phyloP scores from a whole-genome alignment of 1,140 invertebrate genomes.

The Drosophila bipectinata region DNA sequence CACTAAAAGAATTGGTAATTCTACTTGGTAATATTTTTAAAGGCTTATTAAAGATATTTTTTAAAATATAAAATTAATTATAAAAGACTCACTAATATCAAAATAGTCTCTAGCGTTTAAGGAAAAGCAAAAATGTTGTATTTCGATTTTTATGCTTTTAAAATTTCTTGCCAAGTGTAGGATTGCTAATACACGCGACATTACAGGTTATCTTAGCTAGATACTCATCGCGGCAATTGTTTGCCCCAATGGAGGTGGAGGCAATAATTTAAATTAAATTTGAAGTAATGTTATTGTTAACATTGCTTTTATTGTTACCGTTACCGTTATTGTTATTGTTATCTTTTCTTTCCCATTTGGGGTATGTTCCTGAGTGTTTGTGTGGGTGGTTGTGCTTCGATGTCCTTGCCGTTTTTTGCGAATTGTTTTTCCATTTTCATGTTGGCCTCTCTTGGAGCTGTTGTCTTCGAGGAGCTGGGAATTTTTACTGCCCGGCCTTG shows the following conservation, averaged over 20 bases:
- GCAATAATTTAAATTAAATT: constrained; percentile 82
- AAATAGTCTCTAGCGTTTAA: background rate
- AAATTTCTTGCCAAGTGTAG: constrained; percentile 2
- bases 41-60: background rate
- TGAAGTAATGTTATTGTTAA: constrained; percentile 78
- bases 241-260: constrained; percentile 28
- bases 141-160: too few species aligned
- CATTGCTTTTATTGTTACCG: constrained; percentile 68
- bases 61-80: background rate
- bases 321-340: constrained; percentile 74
- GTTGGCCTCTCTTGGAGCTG: constrained; percentile 6
- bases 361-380: background rate
- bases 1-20: background rate
- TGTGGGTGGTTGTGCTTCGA: constrained; percentile 1
- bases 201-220: constrained; percentile 70
- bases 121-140: too few species aligned
- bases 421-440: constrained; percentile 74
- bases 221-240: constrained; percentile 73
- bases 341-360: constrained; percentile 48
- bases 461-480: constrained; percentile 13
- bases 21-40: background rate
- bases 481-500: constrained; percentile 9
- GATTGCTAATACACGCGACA: constrained; percentile 52
- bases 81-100: too few species aligned
- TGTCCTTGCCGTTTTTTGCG: constrained; percentile 3